Percentiles rank a stretch among this genome's conserved stretches.
Evolutionary conservation across 2,797 vertebrate genomes (phyloP).

Genomic region (Sebastes baramenuke): DNA sequence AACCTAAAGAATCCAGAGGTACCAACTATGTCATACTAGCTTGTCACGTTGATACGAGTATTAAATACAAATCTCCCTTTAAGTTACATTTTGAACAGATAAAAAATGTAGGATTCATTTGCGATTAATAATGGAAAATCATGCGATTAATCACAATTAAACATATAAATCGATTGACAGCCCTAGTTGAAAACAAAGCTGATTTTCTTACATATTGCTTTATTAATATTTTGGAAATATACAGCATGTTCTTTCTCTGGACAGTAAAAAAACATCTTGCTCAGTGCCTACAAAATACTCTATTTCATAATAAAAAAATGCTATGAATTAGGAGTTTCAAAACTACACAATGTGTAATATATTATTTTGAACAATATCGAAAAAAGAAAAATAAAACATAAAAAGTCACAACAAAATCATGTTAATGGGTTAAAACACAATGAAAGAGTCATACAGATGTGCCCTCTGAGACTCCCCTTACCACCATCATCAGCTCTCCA

Average conservation of each 20-base stretch:
- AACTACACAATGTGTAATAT: neutral
- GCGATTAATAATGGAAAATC: too few species aligned
- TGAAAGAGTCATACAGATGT: neutral
- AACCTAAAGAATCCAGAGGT: too few species aligned
- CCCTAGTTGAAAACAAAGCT: neutral
- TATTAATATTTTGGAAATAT: neutral
- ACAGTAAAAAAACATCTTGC: neutral
- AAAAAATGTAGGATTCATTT: accelerated
- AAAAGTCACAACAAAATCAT: neutral
- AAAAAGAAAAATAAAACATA: neutral
- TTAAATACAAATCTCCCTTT: too few species aligned
- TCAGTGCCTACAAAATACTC: neutral
- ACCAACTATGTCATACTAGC: too few species aligned
- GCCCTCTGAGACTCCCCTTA: neutral
- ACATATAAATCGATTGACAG: too few species aligned
- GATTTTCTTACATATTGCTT: neutral
- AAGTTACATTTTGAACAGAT: too few species aligned
- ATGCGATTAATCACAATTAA: too few species aligned
- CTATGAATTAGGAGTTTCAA: neutral
- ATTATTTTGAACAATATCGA: neutral
- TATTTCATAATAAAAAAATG: neutral
- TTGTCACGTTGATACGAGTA: too few species aligned
- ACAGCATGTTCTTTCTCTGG: neutral
- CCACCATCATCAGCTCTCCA: neutral
- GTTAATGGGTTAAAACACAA: neutral